A percentile compares a stretch with the other conserved stretches of the same genome.
phyloP scores from a whole-genome alignment of 2,888 invertebrate species.

The Eueremaeus valkanovi region DNA sequence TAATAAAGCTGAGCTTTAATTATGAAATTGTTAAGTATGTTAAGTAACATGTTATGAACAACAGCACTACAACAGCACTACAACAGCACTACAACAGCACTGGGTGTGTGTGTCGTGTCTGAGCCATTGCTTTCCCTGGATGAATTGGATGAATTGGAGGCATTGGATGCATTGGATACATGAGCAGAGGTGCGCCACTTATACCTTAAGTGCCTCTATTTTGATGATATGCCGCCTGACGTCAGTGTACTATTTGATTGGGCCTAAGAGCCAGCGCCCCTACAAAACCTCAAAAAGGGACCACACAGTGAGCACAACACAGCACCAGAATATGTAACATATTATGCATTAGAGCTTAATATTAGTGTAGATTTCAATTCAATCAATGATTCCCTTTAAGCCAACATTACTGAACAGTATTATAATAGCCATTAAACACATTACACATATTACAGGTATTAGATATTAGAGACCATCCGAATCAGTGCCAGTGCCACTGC shows the following conservation, averaged over 20 bases:
- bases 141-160: too few relatives aligned
- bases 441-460: too few relatives aligned
- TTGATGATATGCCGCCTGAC: constrained; percentile 32
- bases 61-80: too few relatives aligned
- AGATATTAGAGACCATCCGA: too few relatives aligned
- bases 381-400: not conserved
- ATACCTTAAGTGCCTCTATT: constrained; percentile 16
- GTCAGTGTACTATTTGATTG: constrained; percentile 17
- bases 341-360: constrained; percentile 8
- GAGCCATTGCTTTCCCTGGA: too few relatives aligned
- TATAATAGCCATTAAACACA: too few relatives aligned
- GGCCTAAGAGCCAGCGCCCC: constrained; percentile 24
- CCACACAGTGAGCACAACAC: constrained; percentile 2
- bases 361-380: constrained; percentile 2
- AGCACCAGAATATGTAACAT: not conserved
- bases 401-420: too few relatives aligned
- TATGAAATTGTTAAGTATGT: constrained; percentile 8
- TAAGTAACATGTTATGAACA: constrained; percentile 20
- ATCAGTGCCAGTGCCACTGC: too few relatives aligned
- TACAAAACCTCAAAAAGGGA: constrained; percentile 30
- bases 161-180: constrained; percentile 22
- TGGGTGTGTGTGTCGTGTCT: constrained; percentile 33
- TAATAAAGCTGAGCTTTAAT: not conserved
- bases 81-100: too few relatives aligned
- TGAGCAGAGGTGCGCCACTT: constrained; percentile 18